Percentiles rank a stretch among this genome's conserved stretches.
Conservation (phyloP, 2,888 invertebrate genomes). For the Pollenia amentaria region DNA sequence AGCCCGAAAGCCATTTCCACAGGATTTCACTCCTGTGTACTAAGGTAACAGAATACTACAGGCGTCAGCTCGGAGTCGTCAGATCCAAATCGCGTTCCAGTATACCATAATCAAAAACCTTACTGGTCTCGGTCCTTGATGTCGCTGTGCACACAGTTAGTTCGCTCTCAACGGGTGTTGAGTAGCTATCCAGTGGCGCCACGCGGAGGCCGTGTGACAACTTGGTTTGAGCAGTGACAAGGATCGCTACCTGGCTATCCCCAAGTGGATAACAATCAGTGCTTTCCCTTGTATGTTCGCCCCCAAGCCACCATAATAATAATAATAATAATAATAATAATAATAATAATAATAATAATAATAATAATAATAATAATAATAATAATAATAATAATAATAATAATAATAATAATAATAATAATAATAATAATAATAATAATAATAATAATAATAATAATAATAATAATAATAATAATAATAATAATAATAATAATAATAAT, state of each 20-base stretch:
- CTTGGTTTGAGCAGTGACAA: too few species aligned
- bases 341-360: too few species aligned
- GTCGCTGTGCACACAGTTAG: neutral
- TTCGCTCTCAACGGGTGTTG: neutral
- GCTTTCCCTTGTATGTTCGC: slow-evolving; percentile 19
- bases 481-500: too few species aligned
- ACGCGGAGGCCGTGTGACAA: slow-evolving; percentile 8
- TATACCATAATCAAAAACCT: slow-evolving; percentile 5
- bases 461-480: too few species aligned
- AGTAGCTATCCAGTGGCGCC: too few species aligned
- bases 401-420: too few species aligned
- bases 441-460: too few species aligned
- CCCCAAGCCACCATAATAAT: neutral
- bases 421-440: too few species aligned
- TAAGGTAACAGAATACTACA: slow-evolving; percentile 9
- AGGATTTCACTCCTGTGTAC: neutral
- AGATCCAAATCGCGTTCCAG: slow-evolving; percentile 13
- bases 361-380: too few species aligned
- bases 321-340: too few species aligned
- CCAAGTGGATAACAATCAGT: neutral
- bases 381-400: too few species aligned
- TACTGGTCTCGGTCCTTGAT: slow-evolving; percentile 12
- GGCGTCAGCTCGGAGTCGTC: neutral
- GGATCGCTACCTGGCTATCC: neutral
- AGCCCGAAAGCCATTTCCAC: neutral